Conservation (phyloP, 1,140 invertebrate species). For the Trichomalopsis sarcophagae region DNA sequence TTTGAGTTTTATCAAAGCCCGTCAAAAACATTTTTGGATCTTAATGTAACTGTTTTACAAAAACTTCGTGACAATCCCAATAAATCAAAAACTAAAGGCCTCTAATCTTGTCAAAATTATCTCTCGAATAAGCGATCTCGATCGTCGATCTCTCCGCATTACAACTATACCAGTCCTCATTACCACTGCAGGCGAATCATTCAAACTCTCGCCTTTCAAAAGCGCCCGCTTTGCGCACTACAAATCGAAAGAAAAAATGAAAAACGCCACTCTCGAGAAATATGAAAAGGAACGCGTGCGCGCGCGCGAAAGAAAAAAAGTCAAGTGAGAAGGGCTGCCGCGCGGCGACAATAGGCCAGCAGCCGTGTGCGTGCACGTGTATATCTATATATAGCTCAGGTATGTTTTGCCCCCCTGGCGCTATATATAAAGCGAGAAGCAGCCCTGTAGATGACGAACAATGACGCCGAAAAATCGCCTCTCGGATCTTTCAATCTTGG, state of each 20-base stretch:
- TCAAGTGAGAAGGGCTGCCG: neutral
- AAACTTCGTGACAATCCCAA: too few relatives aligned
- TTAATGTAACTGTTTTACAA: too few relatives aligned
- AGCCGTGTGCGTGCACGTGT: too few relatives aligned
- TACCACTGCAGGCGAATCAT: neutral
- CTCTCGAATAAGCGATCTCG: neutral
- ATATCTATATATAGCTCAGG: neutral
- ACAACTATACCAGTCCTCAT: neutral
- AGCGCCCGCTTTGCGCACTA: too few relatives aligned
- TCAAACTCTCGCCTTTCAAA: too few relatives aligned
- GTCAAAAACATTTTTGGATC: too few relatives aligned
- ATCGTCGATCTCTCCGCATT: neutral
- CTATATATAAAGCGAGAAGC: neutral
- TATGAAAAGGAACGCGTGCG: neutral
- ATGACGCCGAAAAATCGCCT: constrained; percentile 40
- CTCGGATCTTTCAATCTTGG: constrained; percentile 33
- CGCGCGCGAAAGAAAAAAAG: neutral
- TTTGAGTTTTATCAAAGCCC: too few relatives aligned
- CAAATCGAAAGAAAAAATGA: neutral
- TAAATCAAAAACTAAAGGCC: too few relatives aligned
- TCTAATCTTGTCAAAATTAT: too few relatives aligned
- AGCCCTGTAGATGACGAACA: constrained; percentile 39
- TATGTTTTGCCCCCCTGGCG: neutral
- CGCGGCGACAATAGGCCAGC: neutral
- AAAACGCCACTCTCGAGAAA: neutral